Percentiles rank a stretch among this genome's conserved stretches.
Conservation (phyloP, 2,797 vertebrate species). For the Orientallactaga sibirica region DNA sequence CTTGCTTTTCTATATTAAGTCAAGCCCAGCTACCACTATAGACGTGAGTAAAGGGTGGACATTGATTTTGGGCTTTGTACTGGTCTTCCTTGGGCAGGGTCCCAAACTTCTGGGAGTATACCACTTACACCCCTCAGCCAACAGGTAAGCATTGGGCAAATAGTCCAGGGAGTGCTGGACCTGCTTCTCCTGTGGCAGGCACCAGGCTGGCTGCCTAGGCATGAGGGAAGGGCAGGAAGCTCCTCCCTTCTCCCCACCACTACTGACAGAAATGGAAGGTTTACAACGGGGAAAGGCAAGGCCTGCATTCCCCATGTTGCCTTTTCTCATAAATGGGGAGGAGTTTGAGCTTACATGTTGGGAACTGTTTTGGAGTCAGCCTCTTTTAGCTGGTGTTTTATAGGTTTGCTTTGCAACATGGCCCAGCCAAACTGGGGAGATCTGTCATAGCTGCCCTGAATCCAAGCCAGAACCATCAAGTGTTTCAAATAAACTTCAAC, state of each 20-base stretch:
- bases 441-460: slow-evolving; percentile 45
- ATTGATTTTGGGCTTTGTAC: neutral
- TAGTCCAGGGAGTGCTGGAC: neutral
- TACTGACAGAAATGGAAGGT: neutral
- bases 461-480: slow-evolving; percentile 56
- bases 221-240: neutral
- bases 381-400: slow-evolving; percentile 54
- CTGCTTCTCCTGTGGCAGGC: neutral
- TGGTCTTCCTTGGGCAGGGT: neutral
- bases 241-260: neutral
- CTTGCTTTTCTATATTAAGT: neutral
- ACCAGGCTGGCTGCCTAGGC: neutral
- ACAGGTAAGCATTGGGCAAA: neutral
- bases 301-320: neutral
- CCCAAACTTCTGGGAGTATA: neutral
- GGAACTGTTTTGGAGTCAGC: neutral
- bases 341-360: neutral
- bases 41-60: neutral
- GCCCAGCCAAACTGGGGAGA: slow-evolving; percentile 33
- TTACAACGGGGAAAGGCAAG: neutral
- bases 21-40: neutral
- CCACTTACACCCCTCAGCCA: neutral
- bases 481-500: slow-evolving; percentile 74
- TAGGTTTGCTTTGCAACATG: slow-evolving; percentile 52
- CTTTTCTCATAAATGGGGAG: neutral